Base-by-base conservation (phyloP, 2,888 invertebrate genomes). In the Hedya salicella region DNA sequence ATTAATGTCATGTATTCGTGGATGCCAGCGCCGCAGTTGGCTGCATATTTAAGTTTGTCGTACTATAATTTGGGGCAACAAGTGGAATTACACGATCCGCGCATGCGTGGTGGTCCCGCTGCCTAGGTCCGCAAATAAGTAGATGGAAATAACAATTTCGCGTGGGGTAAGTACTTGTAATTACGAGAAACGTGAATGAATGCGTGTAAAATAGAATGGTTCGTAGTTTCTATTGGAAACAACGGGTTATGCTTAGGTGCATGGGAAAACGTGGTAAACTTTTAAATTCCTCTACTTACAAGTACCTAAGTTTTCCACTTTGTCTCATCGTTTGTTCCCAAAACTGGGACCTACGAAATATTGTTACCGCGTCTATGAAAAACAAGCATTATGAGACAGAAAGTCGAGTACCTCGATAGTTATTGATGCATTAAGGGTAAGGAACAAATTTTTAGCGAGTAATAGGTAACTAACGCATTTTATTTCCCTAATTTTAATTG, bases 101-200 rank as follows among this genome's bases (percentile, higher is more conserved):
- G 91, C 91, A 91, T 90, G 91, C 91, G 91, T 88, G 89, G 89
- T 89, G 89, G 88, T 86, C 89, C 82, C 82, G 78, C 69, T 68
- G 72, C 54, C 73, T 82, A 80, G 79, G 78, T 80, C 82, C 82
- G 84, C 85, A 86, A 88, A 87, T 85, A 84, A 81, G 80, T 76
- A 72, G 78, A 78, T 81, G 79, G 80, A 81, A 86, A 86, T 86
- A 85, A 77, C 77, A 72, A 80, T 83, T 83, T 86, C 83, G 83
- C 83, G 88, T 87, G 88, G 86, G 88, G 85, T 78, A 75, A 71
- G 73, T 36, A 48, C 59, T 60, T 39, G 30, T 46, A 52, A 60
- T 65, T 65, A 60, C 21, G 46, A 65, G 65, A 60, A 65, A 48
- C 21, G 32, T 14, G 46, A 60, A 60, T 53, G 46, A 32, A 48